Evolutionary conservation across 2,888 invertebrate species (phyloP).

Genomic region (Papilio protenor): DNA sequence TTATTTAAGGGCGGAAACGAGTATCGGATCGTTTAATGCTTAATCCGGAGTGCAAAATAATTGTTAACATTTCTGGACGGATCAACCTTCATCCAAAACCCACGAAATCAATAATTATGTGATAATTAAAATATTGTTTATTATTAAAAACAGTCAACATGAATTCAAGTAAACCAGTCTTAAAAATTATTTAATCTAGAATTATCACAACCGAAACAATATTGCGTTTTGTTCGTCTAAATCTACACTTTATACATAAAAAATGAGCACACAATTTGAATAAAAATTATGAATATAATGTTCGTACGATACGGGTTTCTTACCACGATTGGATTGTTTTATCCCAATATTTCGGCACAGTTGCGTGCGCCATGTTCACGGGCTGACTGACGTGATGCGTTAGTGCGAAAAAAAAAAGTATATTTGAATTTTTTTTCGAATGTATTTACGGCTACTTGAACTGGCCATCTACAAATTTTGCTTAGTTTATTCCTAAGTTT

Average conservation of each 20-base stretch:
- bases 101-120: not conserved
- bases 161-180: constrained; percentile 29
- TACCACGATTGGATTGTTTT: no score
- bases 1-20: no score
- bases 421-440: not conserved
- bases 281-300: not conserved
- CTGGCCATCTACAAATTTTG: constrained; percentile 13
- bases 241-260: constrained; percentile 7
- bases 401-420: constrained; percentile 43
- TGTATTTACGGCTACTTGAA: not conserved
- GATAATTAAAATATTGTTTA: not conserved
- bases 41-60: no score
- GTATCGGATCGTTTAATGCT: no score
- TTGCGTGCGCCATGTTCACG: no score
- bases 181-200: constrained; percentile 20
- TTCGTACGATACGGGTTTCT: no score
- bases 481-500: no score
- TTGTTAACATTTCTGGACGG: not conserved
- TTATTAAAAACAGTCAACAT: constrained; percentile 3
- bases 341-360: no score
- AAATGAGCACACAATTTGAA: not conserved
- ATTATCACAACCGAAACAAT: constrained; percentile 39
- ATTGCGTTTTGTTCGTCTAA: constrained; percentile 44
- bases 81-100: not conserved
- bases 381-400: no score